Conservation (phyloP, 2,888 invertebrate genomes). For the Gryllus longicercus region DNA sequence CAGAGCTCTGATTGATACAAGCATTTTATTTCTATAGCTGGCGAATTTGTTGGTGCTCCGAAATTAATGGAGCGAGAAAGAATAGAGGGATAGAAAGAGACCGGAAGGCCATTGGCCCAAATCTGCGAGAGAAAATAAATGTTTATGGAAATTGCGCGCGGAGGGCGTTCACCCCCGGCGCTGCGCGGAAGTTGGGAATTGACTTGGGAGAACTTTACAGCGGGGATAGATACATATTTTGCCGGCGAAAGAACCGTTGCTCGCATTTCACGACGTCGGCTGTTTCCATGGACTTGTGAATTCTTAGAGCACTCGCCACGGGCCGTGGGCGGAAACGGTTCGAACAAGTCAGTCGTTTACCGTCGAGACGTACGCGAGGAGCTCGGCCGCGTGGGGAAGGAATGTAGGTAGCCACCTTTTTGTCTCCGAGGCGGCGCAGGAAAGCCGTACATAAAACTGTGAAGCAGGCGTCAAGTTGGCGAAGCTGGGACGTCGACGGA, state of each 20-base stretch:
- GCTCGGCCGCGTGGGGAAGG: too few relatives aligned
- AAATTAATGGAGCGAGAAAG: background rate
- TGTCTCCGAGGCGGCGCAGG: too few relatives aligned
- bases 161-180: background rate
- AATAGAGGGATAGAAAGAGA: background rate
- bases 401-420: too few relatives aligned
- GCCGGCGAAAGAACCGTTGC: background rate
- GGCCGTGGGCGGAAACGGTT: too few relatives aligned
- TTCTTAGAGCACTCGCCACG: background rate
- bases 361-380: too few relatives aligned
- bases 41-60: background rate
- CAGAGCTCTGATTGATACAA: background rate
- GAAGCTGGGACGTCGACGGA: too few relatives aligned
- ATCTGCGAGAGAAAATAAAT: constrained; percentile 4
- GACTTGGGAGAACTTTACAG: background rate
- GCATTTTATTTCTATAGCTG: background rate
- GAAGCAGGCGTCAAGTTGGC: too few relatives aligned
- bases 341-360: too few relatives aligned
- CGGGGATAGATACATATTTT: constrained; percentile 9
- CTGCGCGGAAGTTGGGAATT: too few relatives aligned
- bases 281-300: background rate
- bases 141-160: constrained; percentile 2
- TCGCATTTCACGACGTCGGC: background rate
- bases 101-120: background rate
- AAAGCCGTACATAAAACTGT: too few relatives aligned